A percentile compares a stretch with the other conserved stretches of the same genome.
These are phyloP conservation scores for Pyrrhura leucotis DNA, from an alignment of 2,797 vertebrate genomes.

Conservation along the genomic window DNA sequence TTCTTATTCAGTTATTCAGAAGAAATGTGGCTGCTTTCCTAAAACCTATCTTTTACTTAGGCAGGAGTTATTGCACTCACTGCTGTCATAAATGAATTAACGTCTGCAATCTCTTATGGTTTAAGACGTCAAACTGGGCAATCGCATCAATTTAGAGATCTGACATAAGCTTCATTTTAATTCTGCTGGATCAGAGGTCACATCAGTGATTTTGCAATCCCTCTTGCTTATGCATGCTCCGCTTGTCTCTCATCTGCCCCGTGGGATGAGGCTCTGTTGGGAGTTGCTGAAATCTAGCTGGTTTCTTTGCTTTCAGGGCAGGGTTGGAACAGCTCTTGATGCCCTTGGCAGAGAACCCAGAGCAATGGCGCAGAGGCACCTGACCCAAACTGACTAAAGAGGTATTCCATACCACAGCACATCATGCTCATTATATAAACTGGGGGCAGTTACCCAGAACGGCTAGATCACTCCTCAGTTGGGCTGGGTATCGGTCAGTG, in stretches of 20 bases:
- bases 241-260: not conserved
- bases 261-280: not conserved
- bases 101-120: not conserved
- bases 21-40: not conserved
- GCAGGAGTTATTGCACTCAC: not conserved
- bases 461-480: no score
- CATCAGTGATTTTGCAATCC: not conserved
- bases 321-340: accelerated
- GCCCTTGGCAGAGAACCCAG: accelerated
- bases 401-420: no score
- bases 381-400: no score
- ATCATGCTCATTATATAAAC: no score
- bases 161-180: not conserved
- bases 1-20: not conserved
- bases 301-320: not conserved
- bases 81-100: not conserved
- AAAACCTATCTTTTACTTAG: not conserved
- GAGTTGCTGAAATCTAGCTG: not conserved
- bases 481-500: no score
- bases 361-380: not conserved
- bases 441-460: no score
- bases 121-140: not conserved
- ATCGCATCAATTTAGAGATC: not conserved
- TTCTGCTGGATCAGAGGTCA: not conserved
- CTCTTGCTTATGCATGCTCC: not conserved